Evolutionary conservation across 1,140 invertebrate species (phyloP), one percentile per base, ranked within the genome.

Genomic region (Campoletis sonorensis): DNA sequence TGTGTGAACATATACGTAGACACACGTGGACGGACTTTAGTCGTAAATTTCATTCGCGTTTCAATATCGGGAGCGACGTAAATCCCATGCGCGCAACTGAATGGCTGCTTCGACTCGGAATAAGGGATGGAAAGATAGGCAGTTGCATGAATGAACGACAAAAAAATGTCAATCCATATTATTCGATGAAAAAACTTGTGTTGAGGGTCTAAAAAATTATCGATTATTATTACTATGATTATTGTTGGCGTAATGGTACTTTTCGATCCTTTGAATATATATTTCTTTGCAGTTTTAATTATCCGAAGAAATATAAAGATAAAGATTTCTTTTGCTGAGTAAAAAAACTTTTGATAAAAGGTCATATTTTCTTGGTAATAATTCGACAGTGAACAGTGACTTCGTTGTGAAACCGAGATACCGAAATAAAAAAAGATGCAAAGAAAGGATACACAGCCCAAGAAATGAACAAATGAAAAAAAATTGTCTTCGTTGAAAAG

Each of bases 1-100:
- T 58, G 1, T 13, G 4, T 7, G 5, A n/a, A 58, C 10, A n/a
- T 10, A n/a, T 58, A 21, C 1, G 54, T 58, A 13, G 1, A 58
- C 54, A n/a, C 21, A 21, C 21, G 21, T 15, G 49, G 13, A 54
- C 49, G 15, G 49, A 54, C 49, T 16, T 54, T n/a, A 51, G 79
- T 84, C 84, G 83, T 86, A 88, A 86, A 87, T 88, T 85, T 84
- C 83, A 85, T 83, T 86, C 73, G 83, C 83, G 82, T 86, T 88
- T 88, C 87, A 87, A 88, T 88, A 88, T 87, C 81, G 82, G 37
- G 21, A 79, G 18, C 10, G 70, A 72, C 51, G 68, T 73, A 80
- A 73, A 80, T 73, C 71, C 79, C 54, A n/a, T 58, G 54, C 54
- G n/a, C 15, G 51, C 51, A 16, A 54, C 51, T 54, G 4, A 15